phyloP scores from a whole-genome alignment of 1,140 invertebrate genomes.

The Dysdera silvatica region DNA sequence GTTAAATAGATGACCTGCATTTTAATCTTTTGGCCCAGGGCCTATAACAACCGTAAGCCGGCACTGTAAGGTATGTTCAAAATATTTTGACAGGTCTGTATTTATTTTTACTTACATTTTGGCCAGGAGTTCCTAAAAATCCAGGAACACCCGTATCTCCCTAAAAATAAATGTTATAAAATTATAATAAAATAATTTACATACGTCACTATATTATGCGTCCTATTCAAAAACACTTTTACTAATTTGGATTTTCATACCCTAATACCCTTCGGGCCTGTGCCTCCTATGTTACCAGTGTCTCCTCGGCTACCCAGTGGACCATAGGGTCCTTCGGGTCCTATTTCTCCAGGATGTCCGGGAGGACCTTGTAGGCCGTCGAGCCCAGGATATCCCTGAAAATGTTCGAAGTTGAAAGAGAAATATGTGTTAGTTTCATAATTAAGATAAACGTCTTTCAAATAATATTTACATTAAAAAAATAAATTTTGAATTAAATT shows the following conservation, averaged over 20 bases:
- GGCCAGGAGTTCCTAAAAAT: slow-evolving; percentile 52
- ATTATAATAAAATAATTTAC: too few species aligned
- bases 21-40: too few species aligned
- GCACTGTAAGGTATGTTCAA: too few species aligned
- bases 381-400: slow-evolving; percentile 54
- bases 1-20: too few species aligned
- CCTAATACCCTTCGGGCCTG: slow-evolving; percentile 53
- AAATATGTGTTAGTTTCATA: too few species aligned
- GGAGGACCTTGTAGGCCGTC: slow-evolving; percentile 57
- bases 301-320: slow-evolving; percentile 35
- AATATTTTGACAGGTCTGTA: not conserved
- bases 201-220: too few species aligned
- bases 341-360: slow-evolving; percentile 58
- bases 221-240: not conserved
- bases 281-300: slow-evolving; percentile 57
- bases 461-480: too few species aligned
- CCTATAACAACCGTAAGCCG: too few species aligned
- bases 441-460: too few species aligned
- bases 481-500: too few species aligned
- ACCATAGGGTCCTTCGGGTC: slow-evolving; percentile 48
- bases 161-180: slow-evolving; percentile 40
- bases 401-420: too few species aligned
- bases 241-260: slow-evolving; percentile 1
- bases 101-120: slow-evolving; percentile 50
- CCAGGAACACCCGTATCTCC: slow-evolving; percentile 58